phyloP scores from a whole-genome alignment of 1,140 invertebrate species.

The Paracyclopina nana region DNA sequence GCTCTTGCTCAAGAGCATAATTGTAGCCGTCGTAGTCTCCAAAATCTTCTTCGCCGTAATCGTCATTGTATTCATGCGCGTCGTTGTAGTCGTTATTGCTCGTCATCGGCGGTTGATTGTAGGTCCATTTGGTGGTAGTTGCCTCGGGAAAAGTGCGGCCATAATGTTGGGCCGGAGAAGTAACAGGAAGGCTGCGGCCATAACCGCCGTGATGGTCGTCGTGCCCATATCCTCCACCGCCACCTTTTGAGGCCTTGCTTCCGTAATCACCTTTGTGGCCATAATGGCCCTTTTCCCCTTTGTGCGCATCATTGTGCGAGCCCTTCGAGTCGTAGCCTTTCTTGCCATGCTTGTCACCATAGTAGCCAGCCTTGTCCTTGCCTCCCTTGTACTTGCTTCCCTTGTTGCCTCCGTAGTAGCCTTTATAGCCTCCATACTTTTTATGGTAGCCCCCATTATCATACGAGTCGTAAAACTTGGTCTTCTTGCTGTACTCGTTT shows the following conservation, averaged over 20 bases:
- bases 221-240: background rate
- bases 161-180: too few relatives aligned
- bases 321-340: conserved; percentile 17
- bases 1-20: too few relatives aligned
- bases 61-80: too few relatives aligned
- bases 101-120: too few relatives aligned
- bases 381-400: conserved; percentile 6
- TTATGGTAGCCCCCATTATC: conserved; percentile 21
- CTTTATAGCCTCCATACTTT: conserved; percentile 19
- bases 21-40: too few relatives aligned
- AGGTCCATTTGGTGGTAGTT: too few relatives aligned
- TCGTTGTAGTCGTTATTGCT: too few relatives aligned
- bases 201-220: conserved; percentile 18
- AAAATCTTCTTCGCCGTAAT: too few relatives aligned
- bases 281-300: conserved; percentile 8
- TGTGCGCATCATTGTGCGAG: background rate
- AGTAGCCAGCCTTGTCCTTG: conserved; percentile 12
- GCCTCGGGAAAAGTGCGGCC: too few relatives aligned
- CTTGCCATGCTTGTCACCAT: conserved; percentile 17
- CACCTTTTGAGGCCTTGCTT: conserved; percentile 7
- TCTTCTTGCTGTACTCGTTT: conserved; percentile 22
- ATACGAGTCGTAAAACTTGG: conserved; percentile 21
- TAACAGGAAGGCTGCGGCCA: too few relatives aligned
- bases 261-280: conserved; percentile 9
- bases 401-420: conserved; percentile 10